Conservation (phyloP, 2,797 vertebrate species). For the Botia almorhae region DNA sequence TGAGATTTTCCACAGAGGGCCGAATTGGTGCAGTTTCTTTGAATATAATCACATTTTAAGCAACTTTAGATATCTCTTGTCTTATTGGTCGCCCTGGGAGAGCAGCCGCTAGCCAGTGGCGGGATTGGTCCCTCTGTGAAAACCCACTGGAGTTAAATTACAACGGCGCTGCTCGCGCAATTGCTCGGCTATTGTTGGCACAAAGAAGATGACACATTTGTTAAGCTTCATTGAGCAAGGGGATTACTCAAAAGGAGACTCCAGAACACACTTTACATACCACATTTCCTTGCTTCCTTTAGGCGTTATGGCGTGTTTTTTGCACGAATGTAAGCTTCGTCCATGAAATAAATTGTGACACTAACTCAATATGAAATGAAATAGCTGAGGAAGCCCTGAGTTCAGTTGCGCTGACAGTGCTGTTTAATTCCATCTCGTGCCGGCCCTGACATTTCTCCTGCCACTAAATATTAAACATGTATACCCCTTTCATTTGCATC, state of each 20-base stretch:
- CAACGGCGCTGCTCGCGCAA: slow-evolving; percentile 46
- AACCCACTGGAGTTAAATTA: slow-evolving; percentile 59
- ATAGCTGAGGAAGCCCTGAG: slow-evolving; percentile 81
- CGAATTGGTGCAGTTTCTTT: slow-evolving; percentile 28
- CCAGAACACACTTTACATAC: slow-evolving; percentile 61
- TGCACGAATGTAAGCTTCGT: slow-evolving; percentile 71
- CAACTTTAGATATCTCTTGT: slow-evolving; percentile 35
- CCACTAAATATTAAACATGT: slow-evolving; percentile 86
- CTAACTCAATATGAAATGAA: slow-evolving; percentile 85
- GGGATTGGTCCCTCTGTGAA: slow-evolving; percentile 42
- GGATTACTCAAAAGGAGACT: slow-evolving; percentile 70
- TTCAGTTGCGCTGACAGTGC: slow-evolving; percentile 83
- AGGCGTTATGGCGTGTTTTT: slow-evolving; percentile 77
- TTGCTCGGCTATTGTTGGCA: slow-evolving; percentile 46
- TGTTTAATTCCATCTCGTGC: slow-evolving; percentile 82
- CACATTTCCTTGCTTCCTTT: slow-evolving; percentile 75
- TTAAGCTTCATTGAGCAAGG: slow-evolving; percentile 68
- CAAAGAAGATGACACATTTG: slow-evolving; percentile 70
- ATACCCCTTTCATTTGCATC: slow-evolving; percentile 84
- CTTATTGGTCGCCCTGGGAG: slow-evolving; percentile 46
- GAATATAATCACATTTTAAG: slow-evolving; percentile 55
- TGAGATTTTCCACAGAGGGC: slow-evolving; percentile 45
- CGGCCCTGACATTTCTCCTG: slow-evolving; percentile 82
- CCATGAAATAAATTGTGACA: slow-evolving; percentile 83
- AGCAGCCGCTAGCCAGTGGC: slow-evolving; percentile 12